phyloP scores from a whole-genome alignment of 1,140 invertebrate genomes.

The Drosophila quadrilineata region DNA sequence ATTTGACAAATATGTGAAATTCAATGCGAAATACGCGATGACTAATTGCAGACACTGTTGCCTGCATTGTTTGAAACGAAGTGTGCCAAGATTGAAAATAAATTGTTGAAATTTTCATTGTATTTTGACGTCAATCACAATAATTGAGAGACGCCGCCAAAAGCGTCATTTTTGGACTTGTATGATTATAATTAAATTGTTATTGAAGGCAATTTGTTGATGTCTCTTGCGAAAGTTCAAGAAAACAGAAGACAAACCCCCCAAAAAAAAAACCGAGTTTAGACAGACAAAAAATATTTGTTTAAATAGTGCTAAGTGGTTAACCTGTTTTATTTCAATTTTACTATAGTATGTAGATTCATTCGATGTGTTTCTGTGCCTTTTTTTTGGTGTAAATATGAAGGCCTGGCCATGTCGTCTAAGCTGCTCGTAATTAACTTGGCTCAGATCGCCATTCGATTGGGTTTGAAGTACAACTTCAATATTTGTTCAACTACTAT shows the following conservation, averaged over 20 bases:
- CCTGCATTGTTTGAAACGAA: not conserved
- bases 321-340: slow-evolving; percentile 1
- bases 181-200: slow-evolving; percentile 19
- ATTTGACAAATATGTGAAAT: slow-evolving; percentile 13
- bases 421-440: not conserved
- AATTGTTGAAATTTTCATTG: no score
- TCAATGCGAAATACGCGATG: not conserved
- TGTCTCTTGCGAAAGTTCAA: not conserved
- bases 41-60: slow-evolving; percentile 5
- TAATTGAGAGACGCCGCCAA: slow-evolving; percentile 7
- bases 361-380: no score
- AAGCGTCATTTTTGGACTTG: no score
- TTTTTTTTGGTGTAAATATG: no score
- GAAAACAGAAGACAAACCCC: slow-evolving; percentile 13
- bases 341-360: not conserved
- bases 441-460: not conserved
- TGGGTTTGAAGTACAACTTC: no score
- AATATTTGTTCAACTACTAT: no score
- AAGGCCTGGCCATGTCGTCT: not conserved
- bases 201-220: slow-evolving; percentile 8
- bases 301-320: no score
- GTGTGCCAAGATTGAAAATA: slow-evolving; percentile 12
- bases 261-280: no score
- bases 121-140: slow-evolving; percentile 11
- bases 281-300: no score